A percentile compares a stretch with the other conserved stretches of the same genome.
Conservation (phyloP, 2,113 vertebrate species). For the Bos taurus region ARS-UCD2.0 NC_037343.1:13071001-13071500, state of each 20-base stretch:
- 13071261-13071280: background rate
- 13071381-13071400: background rate
- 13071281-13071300: background rate
- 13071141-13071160: background rate
- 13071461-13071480: background rate
- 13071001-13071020: background rate
- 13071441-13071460: background rate
- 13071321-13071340: background rate
- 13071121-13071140: background rate
- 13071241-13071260: background rate
- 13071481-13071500: background rate
- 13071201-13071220: background rate
- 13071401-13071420: background rate
- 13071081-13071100: background rate
- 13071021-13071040: background rate
- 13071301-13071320: background rate
- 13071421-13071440: background rate
- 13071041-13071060: background rate
- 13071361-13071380: background rate
- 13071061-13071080: background rate
- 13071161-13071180: background rate
- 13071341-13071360: background rate
- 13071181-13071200: too few relatives aligned
- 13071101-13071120: background rate
- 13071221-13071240: background rate